These are phyloP conservation scores for Leuctra nigra DNA, from an alignment of 2,888 invertebrate species.

Conservation along the genomic window DNA sequence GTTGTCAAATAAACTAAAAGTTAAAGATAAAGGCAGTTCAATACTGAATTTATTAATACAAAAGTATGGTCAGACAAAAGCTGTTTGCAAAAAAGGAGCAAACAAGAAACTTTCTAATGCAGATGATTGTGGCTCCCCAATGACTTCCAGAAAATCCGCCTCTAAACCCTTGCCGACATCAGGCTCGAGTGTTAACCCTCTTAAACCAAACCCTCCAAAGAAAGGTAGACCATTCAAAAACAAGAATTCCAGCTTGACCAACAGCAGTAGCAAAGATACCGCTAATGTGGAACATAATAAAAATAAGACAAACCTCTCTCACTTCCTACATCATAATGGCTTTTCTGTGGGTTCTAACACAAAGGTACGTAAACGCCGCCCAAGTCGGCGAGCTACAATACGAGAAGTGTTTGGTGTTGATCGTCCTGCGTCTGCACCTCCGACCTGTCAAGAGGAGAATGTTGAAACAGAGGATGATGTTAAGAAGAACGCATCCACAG, in stretches of 20 bases:
- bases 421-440: conserved; percentile 75
- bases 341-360: conserved; percentile 60
- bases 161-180: conserved; percentile 58
- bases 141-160: conserved; percentile 28
- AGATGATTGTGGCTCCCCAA: background rate
- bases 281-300: no score
- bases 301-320: conserved; percentile 58
- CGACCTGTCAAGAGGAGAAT: conserved; percentile 46
- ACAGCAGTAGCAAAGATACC: conserved; percentile 61
- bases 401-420: conserved; percentile 77
- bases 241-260: conserved; percentile 51
- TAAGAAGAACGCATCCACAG: conserved; percentile 28
- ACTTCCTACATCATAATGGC: conserved; percentile 56
- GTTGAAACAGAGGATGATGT: conserved; percentile 9
- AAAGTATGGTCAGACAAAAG: conserved; percentile 53
- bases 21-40: conserved; percentile 45
- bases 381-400: conserved; percentile 69
- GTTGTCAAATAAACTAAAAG: conserved; percentile 51
- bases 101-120: conserved; percentile 38
- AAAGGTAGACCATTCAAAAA: conserved; percentile 8
- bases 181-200: conserved; percentile 42
- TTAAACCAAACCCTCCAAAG: conserved; percentile 32
- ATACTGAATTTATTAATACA: conserved; percentile 61
- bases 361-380: conserved; percentile 63
- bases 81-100: conserved; percentile 42